Percentiles rank a stretch among this genome's conserved stretches.
phyloP scores from a whole-genome alignment of 2,888 invertebrate genomes.

The Neocrepidodera transversa region DNA sequence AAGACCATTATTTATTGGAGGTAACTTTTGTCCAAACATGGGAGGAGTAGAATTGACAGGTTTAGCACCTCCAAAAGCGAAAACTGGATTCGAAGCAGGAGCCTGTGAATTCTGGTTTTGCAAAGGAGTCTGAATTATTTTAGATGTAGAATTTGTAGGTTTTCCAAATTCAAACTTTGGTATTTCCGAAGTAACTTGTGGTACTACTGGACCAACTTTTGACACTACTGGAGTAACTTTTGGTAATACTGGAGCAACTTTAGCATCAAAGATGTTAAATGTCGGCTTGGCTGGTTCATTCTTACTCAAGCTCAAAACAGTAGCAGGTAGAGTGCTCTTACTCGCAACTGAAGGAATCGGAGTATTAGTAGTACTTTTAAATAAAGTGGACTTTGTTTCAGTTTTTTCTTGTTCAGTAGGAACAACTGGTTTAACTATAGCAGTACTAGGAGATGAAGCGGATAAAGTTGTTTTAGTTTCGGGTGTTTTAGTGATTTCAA shows the following conservation, averaged over 20 bases:
- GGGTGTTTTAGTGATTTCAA: constrained; percentile 14
- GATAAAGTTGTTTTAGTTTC: background rate
- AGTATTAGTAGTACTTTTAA: background rate
- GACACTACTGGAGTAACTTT: too few relatives aligned
- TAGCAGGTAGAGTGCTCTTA: constrained; percentile 12
- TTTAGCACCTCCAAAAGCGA: constrained; percentile 26
- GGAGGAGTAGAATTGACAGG: background rate
- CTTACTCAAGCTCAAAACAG: too few relatives aligned
- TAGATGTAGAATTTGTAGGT: background rate
- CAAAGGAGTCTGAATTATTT: too few relatives aligned
- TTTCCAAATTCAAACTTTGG: constrained; percentile 3
- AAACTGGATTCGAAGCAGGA: background rate
- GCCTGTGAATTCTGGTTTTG: background rate
- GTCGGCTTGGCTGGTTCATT: background rate
- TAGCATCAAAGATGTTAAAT: constrained; percentile 32
- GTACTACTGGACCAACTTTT: too few relatives aligned
- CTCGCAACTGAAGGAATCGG: background rate
- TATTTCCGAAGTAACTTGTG: too few relatives aligned
- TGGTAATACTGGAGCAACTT: too few relatives aligned
- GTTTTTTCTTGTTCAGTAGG: background rate
- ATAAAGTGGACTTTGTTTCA: background rate
- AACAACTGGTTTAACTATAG: background rate
- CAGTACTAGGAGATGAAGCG: background rate
- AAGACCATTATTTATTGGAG: constrained; percentile 18
- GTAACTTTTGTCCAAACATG: constrained; percentile 11